These are phyloP conservation scores for Medauroidea extradentata DNA, from an alignment of 1,140 invertebrate genomes.

Conservation along the genomic window DNA sequence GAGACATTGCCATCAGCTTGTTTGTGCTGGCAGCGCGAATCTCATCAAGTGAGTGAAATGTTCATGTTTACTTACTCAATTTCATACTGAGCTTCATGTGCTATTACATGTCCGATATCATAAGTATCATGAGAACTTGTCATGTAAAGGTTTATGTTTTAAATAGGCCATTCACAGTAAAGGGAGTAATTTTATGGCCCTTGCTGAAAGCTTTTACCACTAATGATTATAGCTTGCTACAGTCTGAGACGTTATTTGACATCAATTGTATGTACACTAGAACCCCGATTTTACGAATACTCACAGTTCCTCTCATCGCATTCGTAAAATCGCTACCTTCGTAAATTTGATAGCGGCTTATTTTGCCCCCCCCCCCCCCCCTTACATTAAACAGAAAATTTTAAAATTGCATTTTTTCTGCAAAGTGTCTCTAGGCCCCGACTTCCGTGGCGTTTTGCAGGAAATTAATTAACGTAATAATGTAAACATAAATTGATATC, in stretches of 20 bases:
- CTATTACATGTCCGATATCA: background rate
- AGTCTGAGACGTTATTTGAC: background rate
- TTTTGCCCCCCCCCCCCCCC: too few relatives aligned
- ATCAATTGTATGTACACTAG: too few relatives aligned
- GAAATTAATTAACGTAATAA: too few relatives aligned
- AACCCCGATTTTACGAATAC: too few relatives aligned
- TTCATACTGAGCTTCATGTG: background rate
- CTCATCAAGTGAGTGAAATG: slow-evolving; percentile 29
- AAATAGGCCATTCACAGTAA: background rate
- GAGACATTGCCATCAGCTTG: slow-evolving; percentile 60
- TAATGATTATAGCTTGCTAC: background rate
- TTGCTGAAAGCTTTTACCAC: background rate
- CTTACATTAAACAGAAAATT: too few relatives aligned
- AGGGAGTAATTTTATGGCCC: background rate
- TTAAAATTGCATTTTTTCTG: too few relatives aligned
- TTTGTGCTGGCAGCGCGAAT: slow-evolving; percentile 72
- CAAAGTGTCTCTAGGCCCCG: too few relatives aligned
- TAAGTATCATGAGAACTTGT: background rate
- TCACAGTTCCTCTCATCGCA: too few relatives aligned
- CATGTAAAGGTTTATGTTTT: background rate
- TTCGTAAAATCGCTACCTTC: too few relatives aligned
- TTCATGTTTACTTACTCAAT: background rate
- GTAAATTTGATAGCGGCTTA: too few relatives aligned
- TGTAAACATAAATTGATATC: too few relatives aligned
- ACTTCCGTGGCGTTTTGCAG: too few relatives aligned